phyloP scores from a whole-genome alignment of 2,113 vertebrate species.

The Colius striatus region DNA sequence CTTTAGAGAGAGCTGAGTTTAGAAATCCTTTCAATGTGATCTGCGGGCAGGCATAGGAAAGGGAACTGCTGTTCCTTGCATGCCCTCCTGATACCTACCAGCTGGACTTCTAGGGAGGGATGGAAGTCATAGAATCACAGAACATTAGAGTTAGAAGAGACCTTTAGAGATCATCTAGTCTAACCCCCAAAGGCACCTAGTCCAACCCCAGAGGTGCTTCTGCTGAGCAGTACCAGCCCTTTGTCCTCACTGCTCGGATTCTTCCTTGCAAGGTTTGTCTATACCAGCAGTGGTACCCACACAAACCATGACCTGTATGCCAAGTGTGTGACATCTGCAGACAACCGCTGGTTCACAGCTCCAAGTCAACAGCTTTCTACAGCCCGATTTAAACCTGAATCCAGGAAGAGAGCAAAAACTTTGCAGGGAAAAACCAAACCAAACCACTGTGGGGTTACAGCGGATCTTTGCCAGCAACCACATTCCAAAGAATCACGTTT shows the following conservation, averaged over 20 bases:
- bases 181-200: too few relatives aligned
- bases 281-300: not conserved
- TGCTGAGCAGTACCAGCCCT: not conserved
- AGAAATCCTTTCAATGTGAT: not conserved
- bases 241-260: not conserved
- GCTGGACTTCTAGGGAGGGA: not conserved
- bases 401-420: not conserved
- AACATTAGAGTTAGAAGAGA: too few relatives aligned
- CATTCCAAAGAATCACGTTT: not conserved
- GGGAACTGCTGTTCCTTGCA: not conserved
- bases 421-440: accelerated
- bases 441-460: not conserved
- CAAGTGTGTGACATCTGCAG: not conserved
- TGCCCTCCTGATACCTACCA: accelerated
- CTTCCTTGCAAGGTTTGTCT: not conserved
- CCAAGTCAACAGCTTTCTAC: not conserved
- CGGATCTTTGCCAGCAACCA: not conserved
- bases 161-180: too few relatives aligned
- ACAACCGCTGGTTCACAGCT: not conserved
- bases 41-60: not conserved
- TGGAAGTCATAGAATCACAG: too few relatives aligned
- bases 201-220: not conserved
- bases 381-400: not conserved
- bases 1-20: not conserved
- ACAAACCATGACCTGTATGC: accelerated